Evolutionary conservation across 2,888 invertebrate genomes (phyloP).

Genomic region (Leptothorax acervorum): DNA sequence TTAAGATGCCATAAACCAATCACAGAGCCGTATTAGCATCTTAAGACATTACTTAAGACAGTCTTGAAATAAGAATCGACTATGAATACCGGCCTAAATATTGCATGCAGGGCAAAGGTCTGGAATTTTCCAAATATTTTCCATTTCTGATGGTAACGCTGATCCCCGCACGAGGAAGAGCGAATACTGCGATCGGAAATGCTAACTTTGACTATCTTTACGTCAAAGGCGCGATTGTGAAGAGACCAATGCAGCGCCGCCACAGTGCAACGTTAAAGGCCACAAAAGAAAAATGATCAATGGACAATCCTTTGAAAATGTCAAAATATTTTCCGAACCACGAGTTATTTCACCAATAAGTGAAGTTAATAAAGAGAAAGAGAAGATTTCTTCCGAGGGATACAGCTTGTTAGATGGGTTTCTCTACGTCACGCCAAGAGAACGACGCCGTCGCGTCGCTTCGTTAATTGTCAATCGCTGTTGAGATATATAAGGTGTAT

Average conservation of each 20-base stretch:
- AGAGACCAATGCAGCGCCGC: background rate
- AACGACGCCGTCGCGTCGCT: background rate
- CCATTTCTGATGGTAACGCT: background rate
- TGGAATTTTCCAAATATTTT: background rate
- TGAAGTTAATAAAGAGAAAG: background rate
- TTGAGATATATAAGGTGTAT: background rate
- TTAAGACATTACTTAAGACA: no score
- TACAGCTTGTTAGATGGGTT: background rate
- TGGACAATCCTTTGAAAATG: slow-evolving; percentile 1
- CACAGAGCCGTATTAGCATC: no score
- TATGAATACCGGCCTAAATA: no score
- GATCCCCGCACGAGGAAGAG: background rate
- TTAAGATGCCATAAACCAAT: no score
- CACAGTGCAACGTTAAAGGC: background rate
- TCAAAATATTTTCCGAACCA: slow-evolving; percentile 3
- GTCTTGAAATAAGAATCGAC: no score
- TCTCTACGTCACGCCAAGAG: background rate
- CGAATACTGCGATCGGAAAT: background rate
- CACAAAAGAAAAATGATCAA: background rate
- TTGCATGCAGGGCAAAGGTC: no score
- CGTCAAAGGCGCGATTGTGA: slow-evolving; percentile 8
- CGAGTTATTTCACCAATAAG: background rate
- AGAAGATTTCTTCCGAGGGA: background rate
- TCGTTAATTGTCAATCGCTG: background rate
- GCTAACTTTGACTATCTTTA: background rate